A percentile compares a stretch with the other conserved stretches of the same genome.
phyloP scores from a whole-genome alignment of 2,888 invertebrate species.

The Thymelicus acteon region DNA sequence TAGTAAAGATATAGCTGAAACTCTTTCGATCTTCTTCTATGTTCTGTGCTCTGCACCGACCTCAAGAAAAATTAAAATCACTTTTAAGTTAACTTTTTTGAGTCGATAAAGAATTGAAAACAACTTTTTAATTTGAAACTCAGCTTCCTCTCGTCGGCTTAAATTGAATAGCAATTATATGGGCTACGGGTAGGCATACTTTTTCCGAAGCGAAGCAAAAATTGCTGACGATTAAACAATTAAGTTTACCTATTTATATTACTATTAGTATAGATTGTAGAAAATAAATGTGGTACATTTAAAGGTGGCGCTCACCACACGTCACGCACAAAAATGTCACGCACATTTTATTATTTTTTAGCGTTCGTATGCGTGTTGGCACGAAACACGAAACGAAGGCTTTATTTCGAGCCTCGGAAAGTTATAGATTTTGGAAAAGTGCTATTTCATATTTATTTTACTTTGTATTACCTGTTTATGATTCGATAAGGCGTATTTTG shows the following conservation, averaged over 20 bases:
- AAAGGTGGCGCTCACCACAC: background rate
- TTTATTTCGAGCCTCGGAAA: background rate
- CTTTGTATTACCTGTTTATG: background rate
- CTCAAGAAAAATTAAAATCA: too few relatives aligned
- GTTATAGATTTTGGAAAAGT: slow-evolving; percentile 5
- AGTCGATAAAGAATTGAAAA: too few relatives aligned
- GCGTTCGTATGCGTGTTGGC: slow-evolving; percentile 1
- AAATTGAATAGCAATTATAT: too few relatives aligned
- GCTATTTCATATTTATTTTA: background rate
- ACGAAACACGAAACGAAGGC: background rate
- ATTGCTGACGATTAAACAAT: background rate
- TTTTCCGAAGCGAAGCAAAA: too few relatives aligned
- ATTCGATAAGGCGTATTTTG: background rate
- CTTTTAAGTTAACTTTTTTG: too few relatives aligned
- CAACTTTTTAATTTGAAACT: too few relatives aligned
- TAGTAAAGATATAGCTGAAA: too few relatives aligned
- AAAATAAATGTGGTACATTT: slow-evolving; percentile 1
- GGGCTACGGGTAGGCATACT: too few relatives aligned
- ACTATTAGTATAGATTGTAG: slow-evolving; percentile 1
- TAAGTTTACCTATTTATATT: background rate
- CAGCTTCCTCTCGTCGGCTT: too few relatives aligned
- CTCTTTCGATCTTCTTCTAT: too few relatives aligned
- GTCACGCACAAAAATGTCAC: background rate
- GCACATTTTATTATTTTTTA: background rate
- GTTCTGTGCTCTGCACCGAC: too few relatives aligned